Evolutionary conservation across 2,797 vertebrate genomes (phyloP), one percentile per base, ranked within the genome.

Genomic region (Sebastes cheni): DNA sequence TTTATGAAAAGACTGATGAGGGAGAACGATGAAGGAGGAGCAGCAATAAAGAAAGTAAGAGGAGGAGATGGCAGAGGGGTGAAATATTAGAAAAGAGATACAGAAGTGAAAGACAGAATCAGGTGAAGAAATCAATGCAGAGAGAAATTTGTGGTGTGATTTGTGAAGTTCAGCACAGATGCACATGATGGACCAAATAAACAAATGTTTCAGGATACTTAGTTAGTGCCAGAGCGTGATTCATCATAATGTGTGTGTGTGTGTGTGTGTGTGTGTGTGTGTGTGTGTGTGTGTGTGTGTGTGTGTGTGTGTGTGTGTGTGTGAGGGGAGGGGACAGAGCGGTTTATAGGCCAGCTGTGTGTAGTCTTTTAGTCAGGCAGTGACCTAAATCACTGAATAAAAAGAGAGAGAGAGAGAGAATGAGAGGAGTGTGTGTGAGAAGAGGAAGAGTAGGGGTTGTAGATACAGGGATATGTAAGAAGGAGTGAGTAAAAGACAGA

Each of bases 331-430:
- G 70, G 67, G 52, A 77, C 74, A 82, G 78, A 66, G 34, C 10
- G 85, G 90, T 95, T 96, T 95, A 93, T 93, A 94, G 93, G 92
- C 85, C 95, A 95, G 93, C 92, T 95, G 93, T 94, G 94, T 92
- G 89, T 92, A 89, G 92, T 93, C 89, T 93, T 92, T 95, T 95
- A 95, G 92, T 95, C 93, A 92, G 88, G 94, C 92, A 82, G 89
- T 96, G 95, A 96, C 95, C 95, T 94, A 95, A 94, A 95, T 96
- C 94, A 94, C 79, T 75, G 93, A 95, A 93, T 91, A 88, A 88
- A 92, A 81, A 87, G 83, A 88, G 87, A 79, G 70, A 70, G 12
- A 42, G 55, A 46, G 55, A 76, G 73, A 67, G 46, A 82, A 29
- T 30, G 64, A 79, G 79, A 86, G 73, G 78, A 69, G 9, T 50